Evolutionary conservation across 1,140 invertebrate genomes (phyloP), one percentile per base, ranked within the genome.

Genomic region (Neodiprion pinetum): DNA sequence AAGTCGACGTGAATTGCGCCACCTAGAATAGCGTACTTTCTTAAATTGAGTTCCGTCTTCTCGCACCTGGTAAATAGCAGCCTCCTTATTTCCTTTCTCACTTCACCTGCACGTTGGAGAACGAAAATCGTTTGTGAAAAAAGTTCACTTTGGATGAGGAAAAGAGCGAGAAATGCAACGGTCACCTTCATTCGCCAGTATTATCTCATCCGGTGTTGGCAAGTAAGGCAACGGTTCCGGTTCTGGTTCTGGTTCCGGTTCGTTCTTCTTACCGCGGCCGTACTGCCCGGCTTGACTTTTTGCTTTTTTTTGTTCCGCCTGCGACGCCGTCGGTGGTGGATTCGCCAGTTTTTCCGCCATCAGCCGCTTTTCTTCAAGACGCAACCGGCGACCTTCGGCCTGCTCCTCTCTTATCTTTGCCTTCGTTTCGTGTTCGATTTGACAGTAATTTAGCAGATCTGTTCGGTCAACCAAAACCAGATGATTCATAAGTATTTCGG

Each of bases 1-100:
- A 93, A 85, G 82, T 94, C 91, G 11, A 94, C 85, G 76, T 90
- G 90, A 81, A 90, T 93, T 11, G 93, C 88, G 1, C 93, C 93
- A 0, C 93, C 93, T 10, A 94, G 85, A 49, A 94, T 91, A 2
- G 85, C 83, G 77, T 91, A 92, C 77, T 91, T 91, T n/a, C 93
- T 86, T 61, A 94, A 85, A 87, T 94, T 94, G 0, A 94, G 85
- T 79, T 93, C 92, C 0, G 90, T 88, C 67, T 84, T 85, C 23
- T 86, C 81, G 53, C 86, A 87, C 21, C 81, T 79, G 0, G 79
- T 84, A 10, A 83, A 81, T 0, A 88, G 66, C 2, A 84, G 1
- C 50, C 86, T 80, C 80, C 86, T 87, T 21, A 82, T 71, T 74
- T 85, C 81, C 48, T 85, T 84, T 68, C 78, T 79, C 0, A 72